Percentiles rank a stretch among this genome's conserved stretches.
These are phyloP conservation scores for Chionodraco myersi DNA, from an alignment of 2,113 vertebrate species.

Conservation along the genomic window DNA sequence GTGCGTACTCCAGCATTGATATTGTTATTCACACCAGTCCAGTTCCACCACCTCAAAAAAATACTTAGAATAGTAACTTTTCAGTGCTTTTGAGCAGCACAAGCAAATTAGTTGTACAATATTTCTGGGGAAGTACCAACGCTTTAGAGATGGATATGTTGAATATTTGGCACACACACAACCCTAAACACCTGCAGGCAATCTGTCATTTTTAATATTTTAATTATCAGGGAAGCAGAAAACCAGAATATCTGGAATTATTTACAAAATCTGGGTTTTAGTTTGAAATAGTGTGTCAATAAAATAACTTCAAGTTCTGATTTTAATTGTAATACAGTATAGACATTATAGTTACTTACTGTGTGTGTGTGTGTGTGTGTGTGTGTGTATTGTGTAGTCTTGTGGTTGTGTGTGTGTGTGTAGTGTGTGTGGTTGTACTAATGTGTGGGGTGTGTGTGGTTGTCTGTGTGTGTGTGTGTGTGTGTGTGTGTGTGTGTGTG, in stretches of 20 bases:
- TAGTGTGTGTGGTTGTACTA: background rate
- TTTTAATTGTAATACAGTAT: too few relatives aligned
- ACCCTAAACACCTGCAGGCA: background rate
- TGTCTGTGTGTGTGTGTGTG: conserved; percentile 19
- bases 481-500: conserved; percentile 25
- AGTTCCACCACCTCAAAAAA: background rate
- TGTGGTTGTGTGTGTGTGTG: conserved; percentile 23
- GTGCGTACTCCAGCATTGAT: background rate
- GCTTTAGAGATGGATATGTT: background rate
- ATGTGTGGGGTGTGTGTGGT: too few relatives aligned
- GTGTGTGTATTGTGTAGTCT: too few relatives aligned
- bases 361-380: conserved; percentile 5
- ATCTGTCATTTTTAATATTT: background rate
- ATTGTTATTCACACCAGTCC: background rate
- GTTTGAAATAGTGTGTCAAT: too few relatives aligned
- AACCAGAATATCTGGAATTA: background rate
- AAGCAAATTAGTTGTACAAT: too few relatives aligned
- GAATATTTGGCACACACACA: background rate
- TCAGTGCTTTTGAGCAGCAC: too few relatives aligned
- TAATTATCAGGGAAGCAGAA: background rate
- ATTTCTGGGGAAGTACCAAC: background rate
- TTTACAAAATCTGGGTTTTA: too few relatives aligned
- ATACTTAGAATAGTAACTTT: background rate
- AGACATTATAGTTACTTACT: too few relatives aligned
- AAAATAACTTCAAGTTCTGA: background rate